Conservation (phyloP, 2,113 vertebrate genomes). For the Zingel zingel region DNA sequence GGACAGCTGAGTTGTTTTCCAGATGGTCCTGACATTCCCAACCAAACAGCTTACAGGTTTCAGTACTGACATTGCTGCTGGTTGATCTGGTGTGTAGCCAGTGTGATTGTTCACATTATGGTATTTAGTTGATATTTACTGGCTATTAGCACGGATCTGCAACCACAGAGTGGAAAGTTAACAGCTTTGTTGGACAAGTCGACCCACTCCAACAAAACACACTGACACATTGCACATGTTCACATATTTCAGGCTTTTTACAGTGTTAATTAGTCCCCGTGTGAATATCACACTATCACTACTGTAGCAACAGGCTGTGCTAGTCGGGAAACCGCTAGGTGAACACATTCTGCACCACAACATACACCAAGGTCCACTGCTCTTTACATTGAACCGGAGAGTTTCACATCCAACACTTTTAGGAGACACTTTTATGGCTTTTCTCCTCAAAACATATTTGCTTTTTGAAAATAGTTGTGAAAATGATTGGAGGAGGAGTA, state of each 20-base stretch:
- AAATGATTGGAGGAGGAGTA: not conserved
- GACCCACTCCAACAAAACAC: conserved; percentile 12
- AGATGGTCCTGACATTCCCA: conserved; percentile 61
- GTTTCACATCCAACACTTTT: not conserved
- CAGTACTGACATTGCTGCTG: not conserved
- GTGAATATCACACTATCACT: conserved; percentile 33
- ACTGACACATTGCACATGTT: conserved; percentile 8
- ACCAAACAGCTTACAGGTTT: conserved; percentile 40
- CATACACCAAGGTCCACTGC: not conserved
- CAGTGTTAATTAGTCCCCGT: conserved; percentile 28
- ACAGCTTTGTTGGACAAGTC: not conserved
- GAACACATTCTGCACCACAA: no score
- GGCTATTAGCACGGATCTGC: conserved; percentile 12
- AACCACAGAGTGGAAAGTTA: not conserved
- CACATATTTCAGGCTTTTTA: conserved; percentile 34
- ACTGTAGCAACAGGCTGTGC: not conserved
- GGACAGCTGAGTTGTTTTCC: conserved; percentile 56
- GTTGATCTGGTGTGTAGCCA: not conserved
- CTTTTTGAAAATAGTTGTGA: no score
- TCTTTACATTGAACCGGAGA: not conserved
- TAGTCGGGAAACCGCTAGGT: not conserved
- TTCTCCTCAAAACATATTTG: no score
- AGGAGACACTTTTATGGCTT: not conserved
- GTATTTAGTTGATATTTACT: not conserved
- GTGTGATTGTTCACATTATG: not conserved